These are phyloP conservation scores for Argyrosomus regius DNA, from an alignment of 2,797 vertebrate species.

Conservation along the genomic window DNA sequence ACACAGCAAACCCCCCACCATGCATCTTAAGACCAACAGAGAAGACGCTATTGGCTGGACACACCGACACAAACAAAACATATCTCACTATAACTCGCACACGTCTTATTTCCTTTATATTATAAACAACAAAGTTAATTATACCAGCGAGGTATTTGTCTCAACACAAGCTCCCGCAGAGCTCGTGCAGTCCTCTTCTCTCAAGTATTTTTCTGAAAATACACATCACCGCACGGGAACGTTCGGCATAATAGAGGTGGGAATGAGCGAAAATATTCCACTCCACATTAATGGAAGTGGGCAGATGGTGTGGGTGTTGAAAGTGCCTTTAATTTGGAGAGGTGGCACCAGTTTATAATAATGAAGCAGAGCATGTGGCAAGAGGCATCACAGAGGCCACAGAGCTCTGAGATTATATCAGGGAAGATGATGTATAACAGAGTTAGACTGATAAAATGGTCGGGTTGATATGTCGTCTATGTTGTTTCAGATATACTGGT, in stretches of 20 bases:
- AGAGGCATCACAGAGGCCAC: constrained; percentile 6
- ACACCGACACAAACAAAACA: constrained; percentile 24
- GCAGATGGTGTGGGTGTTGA: constrained; percentile 66
- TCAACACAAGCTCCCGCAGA: not conserved
- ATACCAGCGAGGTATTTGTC: not conserved
- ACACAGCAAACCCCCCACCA: constrained; percentile 1
- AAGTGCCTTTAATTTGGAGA: constrained; percentile 58
- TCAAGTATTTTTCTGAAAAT: constrained; percentile 50
- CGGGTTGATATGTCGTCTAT: not conserved
- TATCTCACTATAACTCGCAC: not conserved
- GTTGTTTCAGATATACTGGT: not conserved
- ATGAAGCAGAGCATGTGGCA: constrained; percentile 24
- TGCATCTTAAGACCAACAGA: not conserved
- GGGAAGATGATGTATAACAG: constrained; percentile 7
- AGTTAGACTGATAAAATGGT: not conserved
- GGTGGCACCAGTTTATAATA: constrained; percentile 43
- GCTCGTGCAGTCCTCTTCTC: constrained; percentile 21
- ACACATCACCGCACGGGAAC: constrained; percentile 19
- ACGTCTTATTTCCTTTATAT: not conserved
- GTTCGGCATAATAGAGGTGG: constrained; percentile 19
- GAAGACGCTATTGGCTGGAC: constrained; percentile 8
- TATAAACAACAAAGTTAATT: constrained; percentile 19
- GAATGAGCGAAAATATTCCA: constrained; percentile 50
- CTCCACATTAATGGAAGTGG: constrained; percentile 63
- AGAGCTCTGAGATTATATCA: constrained; percentile 11